Percentiles rank a stretch among this genome's conserved stretches.
Conservation (phyloP, 2,113 vertebrate species). For the Nanger granti region DNA sequence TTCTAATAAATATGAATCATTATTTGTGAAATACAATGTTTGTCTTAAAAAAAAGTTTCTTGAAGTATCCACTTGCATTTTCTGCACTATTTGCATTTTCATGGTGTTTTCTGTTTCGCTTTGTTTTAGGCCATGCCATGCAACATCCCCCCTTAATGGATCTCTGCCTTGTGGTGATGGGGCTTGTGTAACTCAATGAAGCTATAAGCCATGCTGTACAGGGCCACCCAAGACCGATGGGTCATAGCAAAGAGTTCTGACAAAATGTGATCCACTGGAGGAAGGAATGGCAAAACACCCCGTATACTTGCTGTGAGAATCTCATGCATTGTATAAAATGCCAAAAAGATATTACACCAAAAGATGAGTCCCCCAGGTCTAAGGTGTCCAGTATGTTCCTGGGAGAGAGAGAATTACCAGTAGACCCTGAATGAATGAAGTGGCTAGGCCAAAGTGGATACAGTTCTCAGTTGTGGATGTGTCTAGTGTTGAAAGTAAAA, state of each 20-base stretch:
- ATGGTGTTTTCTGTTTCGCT: not conserved
- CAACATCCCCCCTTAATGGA: not conserved
- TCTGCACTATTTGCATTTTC: not conserved
- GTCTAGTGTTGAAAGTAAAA: not conserved
- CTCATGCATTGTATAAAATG: not conserved
- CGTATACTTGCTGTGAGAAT: not conserved
- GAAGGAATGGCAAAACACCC: not conserved
- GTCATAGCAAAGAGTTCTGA: not conserved
- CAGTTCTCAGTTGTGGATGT: not conserved
- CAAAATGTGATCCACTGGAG: not conserved
- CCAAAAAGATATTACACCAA: not conserved
- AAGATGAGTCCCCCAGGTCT: not conserved
- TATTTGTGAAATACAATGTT: not conserved
- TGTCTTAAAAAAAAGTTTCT: not conserved
- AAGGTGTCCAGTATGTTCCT: not conserved
- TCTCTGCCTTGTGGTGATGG: not conserved
- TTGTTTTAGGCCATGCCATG: not conserved
- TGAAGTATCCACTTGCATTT: not conserved
- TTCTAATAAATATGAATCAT: not conserved
- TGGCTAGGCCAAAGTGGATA: not conserved
- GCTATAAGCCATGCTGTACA: not conserved
- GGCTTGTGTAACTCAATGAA: not conserved
- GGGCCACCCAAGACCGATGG: accelerated
- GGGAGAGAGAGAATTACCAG: not conserved
- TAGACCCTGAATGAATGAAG: not conserved